Conservation (phyloP, 2,888 invertebrate genomes). For the Caenorhabditis becei region DNA sequence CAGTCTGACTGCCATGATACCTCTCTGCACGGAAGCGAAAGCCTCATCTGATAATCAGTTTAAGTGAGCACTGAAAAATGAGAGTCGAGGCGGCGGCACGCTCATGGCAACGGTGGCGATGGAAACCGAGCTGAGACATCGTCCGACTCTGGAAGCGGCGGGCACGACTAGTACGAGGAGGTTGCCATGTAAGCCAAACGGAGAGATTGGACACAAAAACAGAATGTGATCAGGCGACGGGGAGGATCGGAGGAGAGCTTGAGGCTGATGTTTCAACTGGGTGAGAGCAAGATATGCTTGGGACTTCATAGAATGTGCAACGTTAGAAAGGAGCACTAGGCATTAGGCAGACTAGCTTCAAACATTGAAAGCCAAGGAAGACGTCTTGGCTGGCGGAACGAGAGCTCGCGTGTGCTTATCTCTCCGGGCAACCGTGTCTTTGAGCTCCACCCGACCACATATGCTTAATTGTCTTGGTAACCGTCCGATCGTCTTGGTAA, state of each 20-base stretch:
- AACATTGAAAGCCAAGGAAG: too few relatives aligned
- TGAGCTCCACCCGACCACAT: conserved; percentile 33
- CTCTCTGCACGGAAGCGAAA: background rate
- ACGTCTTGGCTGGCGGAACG: too few relatives aligned
- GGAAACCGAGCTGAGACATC: conserved; percentile 30
- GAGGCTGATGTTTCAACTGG: background rate
- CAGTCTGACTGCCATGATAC: conserved; percentile 7
- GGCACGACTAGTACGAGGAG: conserved; percentile 2
- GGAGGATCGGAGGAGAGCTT: background rate
- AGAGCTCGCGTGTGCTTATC: conserved; percentile 32
- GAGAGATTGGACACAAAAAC: background rate
- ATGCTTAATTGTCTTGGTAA: conserved; percentile 57
- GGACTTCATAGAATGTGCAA: too few relatives aligned
- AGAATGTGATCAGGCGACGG: background rate
- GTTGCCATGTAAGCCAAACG: background rate
- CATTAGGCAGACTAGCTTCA: too few relatives aligned
- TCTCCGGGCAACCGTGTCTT: conserved; percentile 51
- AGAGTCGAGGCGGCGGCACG: background rate
- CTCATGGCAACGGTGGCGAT: conserved; percentile 54
- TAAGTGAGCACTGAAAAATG: conserved; percentile 22
- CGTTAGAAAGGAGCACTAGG: too few relatives aligned
- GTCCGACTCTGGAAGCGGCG: background rate
- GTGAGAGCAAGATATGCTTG: too few relatives aligned
- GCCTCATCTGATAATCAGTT: conserved; percentile 16
- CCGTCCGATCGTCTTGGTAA: conserved; percentile 59